Percentiles rank a stretch among this genome's conserved stretches.
These are phyloP conservation scores for Drosophila buzzatii DNA, from an alignment of 2,888 invertebrate species.

Conservation along the genomic window DNA sequence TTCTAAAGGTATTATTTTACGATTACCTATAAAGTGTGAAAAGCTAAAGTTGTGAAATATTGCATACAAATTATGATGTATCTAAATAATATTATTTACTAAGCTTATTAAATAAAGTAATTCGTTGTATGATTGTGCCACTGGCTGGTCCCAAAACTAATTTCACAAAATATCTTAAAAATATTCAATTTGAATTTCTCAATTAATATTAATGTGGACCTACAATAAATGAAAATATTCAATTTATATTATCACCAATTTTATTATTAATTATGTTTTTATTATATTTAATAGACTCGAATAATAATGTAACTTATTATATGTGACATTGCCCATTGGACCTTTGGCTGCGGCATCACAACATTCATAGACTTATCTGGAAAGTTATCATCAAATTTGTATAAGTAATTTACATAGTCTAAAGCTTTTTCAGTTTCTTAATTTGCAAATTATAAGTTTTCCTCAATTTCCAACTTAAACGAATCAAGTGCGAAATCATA, in stretches of 20 bases:
- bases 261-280: background rate
- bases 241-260: conserved; percentile 13
- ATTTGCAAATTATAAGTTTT: background rate
- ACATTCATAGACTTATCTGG: conserved; percentile 6
- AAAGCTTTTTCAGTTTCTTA: conserved; percentile 1
- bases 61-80: background rate
- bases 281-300: background rate
- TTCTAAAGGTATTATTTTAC: background rate
- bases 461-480: background rate
- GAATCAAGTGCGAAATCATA: no score
- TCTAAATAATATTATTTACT: conserved; percentile 8
- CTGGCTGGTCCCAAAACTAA: conserved; percentile 40
- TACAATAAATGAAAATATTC: background rate
- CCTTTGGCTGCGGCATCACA: conserved; percentile 13
- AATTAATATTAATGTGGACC: background rate
- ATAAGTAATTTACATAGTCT: background rate
- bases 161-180: conserved; percentile 19
- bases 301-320: conserved; percentile 8
- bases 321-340: conserved; percentile 10
- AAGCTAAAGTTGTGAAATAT: conserved; percentile 4
- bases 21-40: background rate
- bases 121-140: conserved; percentile 44
- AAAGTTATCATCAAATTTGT: background rate
- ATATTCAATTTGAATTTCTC: background rate
- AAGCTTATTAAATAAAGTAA: conserved; percentile 7